Percentiles rank a stretch among this genome's conserved stretches.
Conservation (phyloP, 2,797 vertebrate genomes). For the Fistularia tabacaria region DNA sequence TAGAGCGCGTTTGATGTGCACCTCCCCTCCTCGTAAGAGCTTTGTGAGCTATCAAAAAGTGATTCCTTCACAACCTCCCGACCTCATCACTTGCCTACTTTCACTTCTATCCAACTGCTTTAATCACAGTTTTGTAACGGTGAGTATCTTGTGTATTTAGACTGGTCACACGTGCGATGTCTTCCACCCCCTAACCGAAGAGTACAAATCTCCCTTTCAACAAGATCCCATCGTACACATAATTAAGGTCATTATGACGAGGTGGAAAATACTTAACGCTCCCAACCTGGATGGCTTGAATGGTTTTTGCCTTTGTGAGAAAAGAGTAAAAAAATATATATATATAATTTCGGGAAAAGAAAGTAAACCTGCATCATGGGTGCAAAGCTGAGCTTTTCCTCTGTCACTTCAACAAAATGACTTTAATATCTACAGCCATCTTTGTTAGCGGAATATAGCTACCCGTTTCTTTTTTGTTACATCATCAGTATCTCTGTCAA, state of each 20-base stretch:
- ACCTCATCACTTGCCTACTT: constrained; percentile 35
- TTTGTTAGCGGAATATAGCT: too few relatives aligned
- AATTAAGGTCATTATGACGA: constrained; percentile 36
- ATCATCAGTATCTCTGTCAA: too few relatives aligned
- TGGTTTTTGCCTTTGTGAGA: constrained; percentile 31
- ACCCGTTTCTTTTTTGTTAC: too few relatives aligned
- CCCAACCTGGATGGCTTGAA: constrained; percentile 15
- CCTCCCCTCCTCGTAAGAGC: constrained; percentile 8
- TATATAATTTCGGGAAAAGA: too few relatives aligned
- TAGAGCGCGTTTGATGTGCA: neutral
- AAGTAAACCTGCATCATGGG: neutral
- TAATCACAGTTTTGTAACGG: constrained; percentile 24
- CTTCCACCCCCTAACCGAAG: too few relatives aligned
- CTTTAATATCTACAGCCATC: too few relatives aligned
- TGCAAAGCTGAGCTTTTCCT: too few relatives aligned
- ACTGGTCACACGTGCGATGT: too few relatives aligned
- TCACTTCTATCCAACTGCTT: constrained; percentile 22
- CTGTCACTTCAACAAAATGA: too few relatives aligned
- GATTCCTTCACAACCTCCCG: constrained; percentile 53
- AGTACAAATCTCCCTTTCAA: too few relatives aligned
- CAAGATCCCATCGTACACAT: neutral
- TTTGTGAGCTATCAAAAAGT: constrained; percentile 1
- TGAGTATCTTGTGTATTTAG: neutral
- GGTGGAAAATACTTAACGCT: constrained; percentile 34
- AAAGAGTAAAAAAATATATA: constrained; percentile 25